Evolutionary conservation across 2,113 vertebrate species (phyloP), one percentile per base, ranked within the genome.

Genomic region (Lamprotornis superbus): DNA sequence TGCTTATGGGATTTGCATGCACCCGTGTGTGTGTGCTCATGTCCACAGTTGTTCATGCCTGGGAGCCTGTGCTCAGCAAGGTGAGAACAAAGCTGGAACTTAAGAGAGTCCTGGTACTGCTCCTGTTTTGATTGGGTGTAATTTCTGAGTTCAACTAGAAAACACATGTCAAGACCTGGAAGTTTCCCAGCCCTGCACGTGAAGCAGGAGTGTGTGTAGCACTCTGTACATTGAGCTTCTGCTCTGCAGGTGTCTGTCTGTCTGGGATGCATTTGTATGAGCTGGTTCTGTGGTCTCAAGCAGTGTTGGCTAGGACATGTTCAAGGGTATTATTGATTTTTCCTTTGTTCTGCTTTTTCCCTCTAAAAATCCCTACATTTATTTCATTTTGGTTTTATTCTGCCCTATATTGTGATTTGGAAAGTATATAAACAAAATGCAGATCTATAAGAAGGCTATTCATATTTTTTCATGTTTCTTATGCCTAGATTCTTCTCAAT

Each of bases 161-260:
- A 16, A 55, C 9, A 10, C 4, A 1, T 12, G 21, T 75, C 35
- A 59, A 60, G 44, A 65, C 19, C 52, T 74, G 30, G n/a, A 63
- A 1, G 0, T 71, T 75, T 79, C 33, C 15, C 27, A 76, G 40
- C 24, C 12, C 16, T 64, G 39, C 4, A 8, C 0, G 0, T 52
- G 64, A 69, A 53, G 28, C 3, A 7, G 53, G 8, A 64, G 14
- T 0, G 0, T 11, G 11, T 17, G 15, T 39, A 44, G 31, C 1
- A 0, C 11, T 63, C 17, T 9, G 2, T 23, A 25, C 12, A 0
- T 1, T 35, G 42, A 35, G 40, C 10, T 71, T 47, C 27, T 35
- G 46, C 24, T 85, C 37, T 64, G 37, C 5, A 10, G 14, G 23
- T 27, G 16, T 44, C 59, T 84, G 20, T 39, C 23, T 71, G 13